These are phyloP conservation scores for Achlya flavicornis DNA, from an alignment of 2,888 invertebrate genomes.

Conservation along the genomic window DNA sequence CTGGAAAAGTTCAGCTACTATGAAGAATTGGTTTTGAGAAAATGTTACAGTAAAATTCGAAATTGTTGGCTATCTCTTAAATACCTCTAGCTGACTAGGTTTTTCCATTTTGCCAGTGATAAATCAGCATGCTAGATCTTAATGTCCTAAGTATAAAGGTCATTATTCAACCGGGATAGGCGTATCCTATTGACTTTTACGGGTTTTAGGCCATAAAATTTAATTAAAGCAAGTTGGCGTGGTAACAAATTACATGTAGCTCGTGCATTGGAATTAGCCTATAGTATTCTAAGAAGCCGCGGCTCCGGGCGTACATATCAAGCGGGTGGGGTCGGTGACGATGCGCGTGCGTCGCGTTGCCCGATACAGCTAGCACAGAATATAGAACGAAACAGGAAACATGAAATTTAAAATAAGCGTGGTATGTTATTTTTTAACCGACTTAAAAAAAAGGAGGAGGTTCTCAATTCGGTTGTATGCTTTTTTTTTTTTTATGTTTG, in stretches of 20 bases:
- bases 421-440: too few relatives aligned
- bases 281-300: conserved; percentile 52
- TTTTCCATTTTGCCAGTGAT: not conserved
- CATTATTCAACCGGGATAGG: not conserved
- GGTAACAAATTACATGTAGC: conserved; percentile 52
- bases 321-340: conserved; percentile 41
- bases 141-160: not conserved
- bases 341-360: conserved; percentile 35
- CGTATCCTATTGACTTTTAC: not conserved
- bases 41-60: too few relatives aligned
- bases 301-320: conserved; percentile 40
- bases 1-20: too few relatives aligned
- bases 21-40: too few relatives aligned
- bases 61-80: too few relatives aligned
- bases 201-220: conserved; percentile 4
- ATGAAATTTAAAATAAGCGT: not conserved
- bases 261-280: conserved; percentile 49
- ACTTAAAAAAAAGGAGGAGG: too few relatives aligned
- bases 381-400: not conserved
- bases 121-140: not conserved
- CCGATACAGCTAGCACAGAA: not conserved
- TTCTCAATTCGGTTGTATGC: too few relatives aligned
- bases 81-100: too few relatives aligned
- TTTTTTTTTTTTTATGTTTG: too few relatives aligned
- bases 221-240: conserved; percentile 40